A percentile compares a stretch with the other conserved stretches of the same genome.
phyloP scores from a whole-genome alignment of 2,797 vertebrate species.

The Lophius americanus region DNA sequence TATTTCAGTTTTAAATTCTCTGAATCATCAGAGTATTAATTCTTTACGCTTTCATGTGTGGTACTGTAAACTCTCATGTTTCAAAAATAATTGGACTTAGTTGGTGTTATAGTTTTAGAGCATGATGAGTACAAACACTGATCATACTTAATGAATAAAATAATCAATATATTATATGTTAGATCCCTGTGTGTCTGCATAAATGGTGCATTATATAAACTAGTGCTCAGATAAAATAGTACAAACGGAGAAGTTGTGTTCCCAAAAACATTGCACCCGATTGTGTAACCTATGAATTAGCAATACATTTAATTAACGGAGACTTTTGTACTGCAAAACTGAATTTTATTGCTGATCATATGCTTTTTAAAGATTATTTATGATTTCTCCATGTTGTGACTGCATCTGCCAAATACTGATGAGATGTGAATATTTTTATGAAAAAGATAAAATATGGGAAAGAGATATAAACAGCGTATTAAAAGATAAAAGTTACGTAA shows the following conservation, averaged over 20 bases:
- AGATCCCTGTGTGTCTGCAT: neutral
- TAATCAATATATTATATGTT: neutral
- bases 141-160: conserved; percentile 1
- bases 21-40: conserved; percentile 1
- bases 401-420: neutral
- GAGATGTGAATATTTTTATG: neutral
- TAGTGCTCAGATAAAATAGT: no score
- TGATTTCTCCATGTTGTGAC: no score
- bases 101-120: neutral
- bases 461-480: neutral
- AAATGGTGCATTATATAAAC: neutral
- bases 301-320: no score
- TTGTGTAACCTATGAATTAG: no score
- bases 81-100: neutral
- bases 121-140: conserved; percentile 9
- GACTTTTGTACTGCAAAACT: no score
- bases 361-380: no score
- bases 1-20: conserved; percentile 9
- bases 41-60: neutral
- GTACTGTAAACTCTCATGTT: neutral
- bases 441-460: neutral
- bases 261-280: no score
- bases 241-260: no score
- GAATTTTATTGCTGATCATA: no score
- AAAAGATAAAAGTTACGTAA: no score